Evolutionary conservation across 1,140 invertebrate species (phyloP).

Genomic region (Drosophila saltans): DNA sequence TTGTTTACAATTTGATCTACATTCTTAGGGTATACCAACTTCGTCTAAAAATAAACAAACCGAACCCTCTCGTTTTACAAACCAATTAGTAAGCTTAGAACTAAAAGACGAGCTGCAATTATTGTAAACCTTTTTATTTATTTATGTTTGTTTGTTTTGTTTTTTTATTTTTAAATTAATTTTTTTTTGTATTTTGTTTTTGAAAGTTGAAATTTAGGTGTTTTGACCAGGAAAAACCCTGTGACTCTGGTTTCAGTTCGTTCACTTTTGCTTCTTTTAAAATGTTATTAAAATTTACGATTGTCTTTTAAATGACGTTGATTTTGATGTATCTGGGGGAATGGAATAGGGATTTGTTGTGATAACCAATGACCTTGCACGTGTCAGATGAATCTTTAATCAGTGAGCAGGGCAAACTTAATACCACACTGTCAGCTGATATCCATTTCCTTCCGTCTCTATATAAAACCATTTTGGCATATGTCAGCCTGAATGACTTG

Average conservation of each 20-base stretch:
- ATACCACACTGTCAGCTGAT: conserved; percentile 3
- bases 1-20: too few species aligned
- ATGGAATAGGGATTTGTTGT: conserved; percentile 17
- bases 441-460: conserved; percentile 32
- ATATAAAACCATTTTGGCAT: conserved; percentile 32
- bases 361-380: conserved; percentile 40
- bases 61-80: conserved; percentile 30
- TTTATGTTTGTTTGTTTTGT: conserved; percentile 29
- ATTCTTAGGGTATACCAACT: background rate
- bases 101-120: conserved; percentile 7
- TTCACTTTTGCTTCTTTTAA: conserved; percentile 31
- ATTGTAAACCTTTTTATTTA: conserved; percentile 15
- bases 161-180: conserved; percentile 14
- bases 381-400: conserved; percentile 35
- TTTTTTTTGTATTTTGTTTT: conserved; percentile 28
- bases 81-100: conserved; percentile 43
- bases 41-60: background rate
- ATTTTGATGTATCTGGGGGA: conserved; percentile 9
- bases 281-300: conserved; percentile 64
- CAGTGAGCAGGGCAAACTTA: conserved; percentile 19
- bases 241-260: conserved; percentile 20
- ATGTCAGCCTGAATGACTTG: conserved; percentile 36
- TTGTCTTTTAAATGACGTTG: conserved; percentile 39
- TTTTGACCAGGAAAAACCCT: conserved; percentile 66
- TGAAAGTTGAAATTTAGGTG: conserved; percentile 73